phyloP scores from a whole-genome alignment of 2,888 invertebrate species.

The Pherbina coryleti region DNA sequence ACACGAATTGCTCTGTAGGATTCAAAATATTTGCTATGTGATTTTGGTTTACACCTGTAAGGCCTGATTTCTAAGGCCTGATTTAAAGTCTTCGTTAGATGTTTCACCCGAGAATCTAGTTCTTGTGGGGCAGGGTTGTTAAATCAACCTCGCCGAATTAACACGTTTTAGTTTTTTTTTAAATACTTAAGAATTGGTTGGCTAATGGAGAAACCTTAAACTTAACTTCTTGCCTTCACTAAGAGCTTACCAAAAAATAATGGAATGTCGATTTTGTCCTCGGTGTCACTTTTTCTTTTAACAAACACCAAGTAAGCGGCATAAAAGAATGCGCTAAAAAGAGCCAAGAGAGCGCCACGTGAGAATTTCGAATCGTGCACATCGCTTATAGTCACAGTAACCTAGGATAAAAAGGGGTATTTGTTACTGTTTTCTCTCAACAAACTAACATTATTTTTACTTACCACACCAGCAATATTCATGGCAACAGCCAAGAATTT shows the following conservation, averaged over 20 bases:
- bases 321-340: slow-evolving; percentile 90
- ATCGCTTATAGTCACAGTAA: slow-evolving; percentile 83
- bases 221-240: neutral
- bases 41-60: no score
- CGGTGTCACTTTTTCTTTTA: slow-evolving; percentile 87
- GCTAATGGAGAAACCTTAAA: no score
- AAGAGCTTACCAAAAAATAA: slow-evolving; percentile 89
- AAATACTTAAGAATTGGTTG: no score
- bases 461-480: slow-evolving; percentile 84
- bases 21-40: no score
- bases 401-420: slow-evolving; percentile 69
- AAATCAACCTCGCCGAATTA: no score
- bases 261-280: slow-evolving; percentile 94
- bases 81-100: no score
- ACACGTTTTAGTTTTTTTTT: no score
- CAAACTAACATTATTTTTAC: slow-evolving; percentile 54
- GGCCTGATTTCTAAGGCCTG: no score
- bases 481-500: slow-evolving; percentile 85
- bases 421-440: no score
- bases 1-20: no score
- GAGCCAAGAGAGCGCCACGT: slow-evolving; percentile 82
- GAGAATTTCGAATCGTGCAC: slow-evolving; percentile 79
- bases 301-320: slow-evolving; percentile 91
- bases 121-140: no score
- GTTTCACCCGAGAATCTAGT: no score